Evolutionary conservation across 2,113 vertebrate genomes (phyloP).

Genomic region (Sialia sialis): DNA sequence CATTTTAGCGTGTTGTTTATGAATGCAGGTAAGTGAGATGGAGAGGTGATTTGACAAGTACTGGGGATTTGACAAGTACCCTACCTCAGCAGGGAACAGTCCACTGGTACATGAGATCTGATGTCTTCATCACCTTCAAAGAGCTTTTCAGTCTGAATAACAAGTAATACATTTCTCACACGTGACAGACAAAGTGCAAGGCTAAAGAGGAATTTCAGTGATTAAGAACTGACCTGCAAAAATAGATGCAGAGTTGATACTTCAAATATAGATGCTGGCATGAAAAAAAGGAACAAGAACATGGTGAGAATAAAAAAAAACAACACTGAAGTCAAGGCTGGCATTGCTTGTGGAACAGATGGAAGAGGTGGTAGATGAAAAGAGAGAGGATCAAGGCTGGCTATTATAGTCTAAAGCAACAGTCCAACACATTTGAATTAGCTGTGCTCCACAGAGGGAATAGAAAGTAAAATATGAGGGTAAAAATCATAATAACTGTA

Average conservation of each 20-base stretch:
- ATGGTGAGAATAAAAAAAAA: not conserved
- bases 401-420: not conserved
- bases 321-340: not conserved
- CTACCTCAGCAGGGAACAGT: not conserved
- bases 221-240: not conserved
- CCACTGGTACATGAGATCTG: not conserved
- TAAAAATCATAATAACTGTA: not conserved
- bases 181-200: not conserved
- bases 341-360: conserved; percentile 6
- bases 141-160: not conserved
- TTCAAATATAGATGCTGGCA: not conserved
- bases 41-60: not conserved
- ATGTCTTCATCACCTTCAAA: not conserved
- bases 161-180: not conserved
- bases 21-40: not conserved
- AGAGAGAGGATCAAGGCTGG: not conserved
- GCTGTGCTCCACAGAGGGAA: not conserved
- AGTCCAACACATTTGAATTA: not conserved
- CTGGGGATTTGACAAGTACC: not conserved
- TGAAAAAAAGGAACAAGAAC: not conserved
- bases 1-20: not conserved
- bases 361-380: conserved; percentile 10
- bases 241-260: not conserved
- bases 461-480: not conserved
- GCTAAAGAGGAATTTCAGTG: not conserved